Evolutionary conservation across 2,797 vertebrate species (phyloP).

Genomic region (Telmatherina bonti): DNA sequence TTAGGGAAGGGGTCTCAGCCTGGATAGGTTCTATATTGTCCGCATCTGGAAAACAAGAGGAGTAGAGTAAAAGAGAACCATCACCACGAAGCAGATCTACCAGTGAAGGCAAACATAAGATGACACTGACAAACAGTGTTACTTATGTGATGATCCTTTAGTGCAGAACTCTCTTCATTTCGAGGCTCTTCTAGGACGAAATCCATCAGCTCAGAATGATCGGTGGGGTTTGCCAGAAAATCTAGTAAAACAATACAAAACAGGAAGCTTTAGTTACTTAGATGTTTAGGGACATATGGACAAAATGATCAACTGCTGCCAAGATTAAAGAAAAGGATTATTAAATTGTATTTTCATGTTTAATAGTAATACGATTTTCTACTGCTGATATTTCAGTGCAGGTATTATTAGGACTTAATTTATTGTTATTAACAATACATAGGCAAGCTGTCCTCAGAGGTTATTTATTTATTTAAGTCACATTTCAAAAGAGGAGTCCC

Average conservation of each 20-base stretch:
- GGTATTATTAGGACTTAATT: background rate
- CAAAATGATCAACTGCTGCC: background rate
- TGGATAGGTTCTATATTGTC: background rate
- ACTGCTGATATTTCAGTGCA: constrained; percentile 7
- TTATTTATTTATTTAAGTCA: constrained; percentile 18
- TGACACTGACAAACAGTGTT: constrained; percentile 15
- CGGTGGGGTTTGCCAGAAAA: constrained; percentile 66
- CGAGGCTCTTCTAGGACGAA: constrained; percentile 33
- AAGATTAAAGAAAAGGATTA: background rate
- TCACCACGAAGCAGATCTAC: background rate
- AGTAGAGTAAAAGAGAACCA: background rate
- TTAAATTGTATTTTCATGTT: background rate
- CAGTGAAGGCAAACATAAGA: background rate
- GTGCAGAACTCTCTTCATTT: constrained; percentile 35
- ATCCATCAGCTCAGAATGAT: constrained; percentile 42
- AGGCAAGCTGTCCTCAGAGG: background rate
- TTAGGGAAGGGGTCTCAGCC: constrained; percentile 20
- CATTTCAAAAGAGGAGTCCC: constrained; percentile 15
- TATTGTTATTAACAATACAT: background rate
- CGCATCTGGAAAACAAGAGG: constrained; percentile 42
- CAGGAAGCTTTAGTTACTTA: background rate
- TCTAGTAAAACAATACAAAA: constrained; percentile 58
- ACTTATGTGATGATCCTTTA: constrained; percentile 18
- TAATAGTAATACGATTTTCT: background rate
- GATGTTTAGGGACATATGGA: background rate